These are phyloP conservation scores for Alouatta palliata DNA, from an alignment of 2,113 vertebrate species.

Conservation along the genomic window DNA sequence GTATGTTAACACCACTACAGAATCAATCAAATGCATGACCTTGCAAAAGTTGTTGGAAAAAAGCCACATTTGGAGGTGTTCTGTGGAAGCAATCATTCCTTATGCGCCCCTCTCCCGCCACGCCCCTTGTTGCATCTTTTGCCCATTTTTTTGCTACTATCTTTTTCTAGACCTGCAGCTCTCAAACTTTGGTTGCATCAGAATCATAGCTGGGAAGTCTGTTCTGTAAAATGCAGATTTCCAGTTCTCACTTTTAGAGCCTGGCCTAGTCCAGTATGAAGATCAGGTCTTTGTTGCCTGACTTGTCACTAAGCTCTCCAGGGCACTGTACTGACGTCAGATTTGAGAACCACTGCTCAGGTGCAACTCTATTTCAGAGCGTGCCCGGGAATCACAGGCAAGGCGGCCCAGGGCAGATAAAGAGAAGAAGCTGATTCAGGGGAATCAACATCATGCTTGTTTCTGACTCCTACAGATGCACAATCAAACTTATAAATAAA, in stretches of 20 bases:
- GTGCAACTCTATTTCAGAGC: too few species aligned
- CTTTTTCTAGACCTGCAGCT: neutral
- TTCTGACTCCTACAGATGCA: neutral
- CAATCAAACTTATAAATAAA: neutral
- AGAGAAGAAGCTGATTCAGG: neutral
- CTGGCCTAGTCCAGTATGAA: neutral
- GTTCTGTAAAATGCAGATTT: neutral
- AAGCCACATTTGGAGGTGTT: neutral
- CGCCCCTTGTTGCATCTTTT: neutral
- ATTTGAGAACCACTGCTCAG: neutral
- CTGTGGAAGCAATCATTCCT: neutral
- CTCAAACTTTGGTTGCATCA: neutral
- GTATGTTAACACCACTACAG: neutral
- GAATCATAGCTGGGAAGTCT: neutral
- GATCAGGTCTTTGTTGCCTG: too few species aligned
- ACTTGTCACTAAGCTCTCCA: neutral
- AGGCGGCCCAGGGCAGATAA: too few species aligned
- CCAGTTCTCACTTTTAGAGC: neutral
- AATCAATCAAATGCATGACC: neutral
- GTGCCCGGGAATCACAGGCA: neutral
- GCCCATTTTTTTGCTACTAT: neutral
- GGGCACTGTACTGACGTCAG: neutral
- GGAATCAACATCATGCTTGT: neutral
- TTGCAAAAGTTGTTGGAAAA: neutral
- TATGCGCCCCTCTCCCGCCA: fast-evolving